These are phyloP conservation scores for Ormia ochracea DNA, from an alignment of 2,888 invertebrate species.

Conservation along the genomic window DNA sequence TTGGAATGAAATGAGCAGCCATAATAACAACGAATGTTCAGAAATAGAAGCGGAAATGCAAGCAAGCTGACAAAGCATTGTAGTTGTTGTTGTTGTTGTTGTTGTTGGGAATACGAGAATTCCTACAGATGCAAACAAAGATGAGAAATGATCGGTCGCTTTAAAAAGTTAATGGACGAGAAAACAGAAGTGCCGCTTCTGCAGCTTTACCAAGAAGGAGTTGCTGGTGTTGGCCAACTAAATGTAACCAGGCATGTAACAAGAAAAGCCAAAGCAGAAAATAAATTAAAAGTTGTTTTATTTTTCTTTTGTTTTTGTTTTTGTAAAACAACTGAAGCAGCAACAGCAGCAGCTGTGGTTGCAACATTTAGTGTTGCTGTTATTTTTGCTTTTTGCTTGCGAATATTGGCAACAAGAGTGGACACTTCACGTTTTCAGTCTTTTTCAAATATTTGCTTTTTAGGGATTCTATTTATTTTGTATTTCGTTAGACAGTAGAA, in stretches of 20 bases:
- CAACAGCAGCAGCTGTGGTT: slow-evolving; percentile 43
- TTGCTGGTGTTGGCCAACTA: slow-evolving; percentile 18
- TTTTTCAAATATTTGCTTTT: not conserved
- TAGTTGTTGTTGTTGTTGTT: too few relatives aligned
- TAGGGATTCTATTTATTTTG: not conserved
- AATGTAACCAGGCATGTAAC: slow-evolving; percentile 40
- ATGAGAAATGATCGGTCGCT: slow-evolving; percentile 19
- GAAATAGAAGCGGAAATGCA: slow-evolving; percentile 23
- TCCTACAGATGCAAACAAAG: slow-evolving; percentile 1
- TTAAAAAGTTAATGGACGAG: slow-evolving; percentile 14
- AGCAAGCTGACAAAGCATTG: not conserved
- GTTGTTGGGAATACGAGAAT: slow-evolving; percentile 25
- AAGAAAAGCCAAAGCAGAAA: slow-evolving; percentile 28
- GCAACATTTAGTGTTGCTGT: slow-evolving; percentile 14
- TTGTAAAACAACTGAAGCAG: not conserved
- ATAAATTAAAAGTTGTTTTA: not conserved
- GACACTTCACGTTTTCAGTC: slow-evolving; percentile 39
- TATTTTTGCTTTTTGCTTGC: not conserved
- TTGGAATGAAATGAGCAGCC: not conserved
- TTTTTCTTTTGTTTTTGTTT: not conserved
- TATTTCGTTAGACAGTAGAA: not conserved
- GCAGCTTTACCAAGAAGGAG: not conserved
- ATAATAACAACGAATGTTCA: not conserved
- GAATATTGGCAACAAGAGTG: slow-evolving; percentile 26
- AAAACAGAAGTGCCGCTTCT: slow-evolving; percentile 13